Percentiles rank a stretch among this genome's conserved stretches.
phyloP scores from a whole-genome alignment of 2,797 vertebrate genomes.

The Clarias pachynema region DNA sequence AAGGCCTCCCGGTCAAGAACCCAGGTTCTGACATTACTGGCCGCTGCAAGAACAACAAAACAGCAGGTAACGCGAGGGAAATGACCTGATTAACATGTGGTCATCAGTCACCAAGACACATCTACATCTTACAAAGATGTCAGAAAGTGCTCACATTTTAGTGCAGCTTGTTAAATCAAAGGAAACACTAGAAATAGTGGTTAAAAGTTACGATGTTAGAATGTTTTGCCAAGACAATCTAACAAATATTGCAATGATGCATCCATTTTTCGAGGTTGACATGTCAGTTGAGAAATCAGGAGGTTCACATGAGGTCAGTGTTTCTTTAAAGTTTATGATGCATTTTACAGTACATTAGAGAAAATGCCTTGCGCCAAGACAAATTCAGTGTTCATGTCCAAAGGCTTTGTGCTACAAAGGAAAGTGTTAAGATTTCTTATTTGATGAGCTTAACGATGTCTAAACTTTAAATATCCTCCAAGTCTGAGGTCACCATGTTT shows the following conservation, averaged over 20 bases:
- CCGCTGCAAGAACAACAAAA: constrained; percentile 74
- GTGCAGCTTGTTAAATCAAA: constrained; percentile 8
- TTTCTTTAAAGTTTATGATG: constrained; percentile 16
- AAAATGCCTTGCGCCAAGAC: constrained; percentile 32
- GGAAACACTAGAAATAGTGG: background rate
- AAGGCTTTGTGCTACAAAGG: constrained; percentile 22
- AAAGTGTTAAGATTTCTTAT: background rate
- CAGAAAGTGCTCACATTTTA: constrained; percentile 13
- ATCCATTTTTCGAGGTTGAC: background rate
- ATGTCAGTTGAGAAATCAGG: background rate
- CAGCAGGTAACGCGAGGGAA: constrained; percentile 34
- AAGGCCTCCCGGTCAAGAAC: constrained; percentile 92
- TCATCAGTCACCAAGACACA: constrained; percentile 32
- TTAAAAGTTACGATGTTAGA: background rate
- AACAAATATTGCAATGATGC: background rate
- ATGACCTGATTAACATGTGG: constrained; percentile 29
- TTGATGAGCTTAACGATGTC: constrained; percentile 5
- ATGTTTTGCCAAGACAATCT: background rate
- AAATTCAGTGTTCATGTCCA: constrained; percentile 37
- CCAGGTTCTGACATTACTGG: constrained; percentile 87
- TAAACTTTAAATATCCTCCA: constrained; percentile 12
- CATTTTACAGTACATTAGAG: constrained; percentile 27
- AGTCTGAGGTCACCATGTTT: constrained; percentile 36
- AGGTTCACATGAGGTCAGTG: constrained; percentile 15
- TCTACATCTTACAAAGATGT: constrained; percentile 36